Evolutionary conservation across 2,888 invertebrate genomes (phyloP).

Genomic region (Cheilosia pagana): DNA sequence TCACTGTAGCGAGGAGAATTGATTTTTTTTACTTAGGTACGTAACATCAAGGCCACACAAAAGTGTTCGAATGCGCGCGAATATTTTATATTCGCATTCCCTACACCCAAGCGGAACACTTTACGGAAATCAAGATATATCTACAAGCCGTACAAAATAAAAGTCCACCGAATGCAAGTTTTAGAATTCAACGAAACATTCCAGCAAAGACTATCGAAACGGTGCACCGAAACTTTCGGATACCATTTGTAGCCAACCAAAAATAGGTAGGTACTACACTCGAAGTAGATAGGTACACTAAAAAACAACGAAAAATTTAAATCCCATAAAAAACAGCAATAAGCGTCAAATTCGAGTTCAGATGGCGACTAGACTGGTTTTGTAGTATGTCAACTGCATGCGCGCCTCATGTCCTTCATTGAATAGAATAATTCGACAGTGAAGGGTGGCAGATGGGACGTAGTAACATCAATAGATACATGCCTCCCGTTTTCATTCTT

Average conservation of each 20-base stretch:
- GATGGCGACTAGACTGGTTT: conserved; percentile 75
- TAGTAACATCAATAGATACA: conserved; percentile 70
- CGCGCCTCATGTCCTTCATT: conserved; percentile 75
- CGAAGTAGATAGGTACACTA: not conserved
- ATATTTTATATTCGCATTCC: conserved; percentile 53
- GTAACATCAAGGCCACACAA: conserved; percentile 53
- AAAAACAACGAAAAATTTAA: conserved; percentile 59
- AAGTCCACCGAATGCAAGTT: conserved; percentile 53
- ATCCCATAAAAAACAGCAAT: conserved; percentile 74
- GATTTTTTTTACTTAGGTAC: conserved; percentile 36
- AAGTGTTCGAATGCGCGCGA: conserved; percentile 58
- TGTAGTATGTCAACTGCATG: conserved; percentile 75
- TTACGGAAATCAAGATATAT: conserved; percentile 14
- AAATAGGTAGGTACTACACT: conserved; percentile 46
- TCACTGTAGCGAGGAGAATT: conserved; percentile 47
- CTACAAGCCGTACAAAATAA: conserved; percentile 34
- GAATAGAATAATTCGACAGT: conserved; percentile 68
- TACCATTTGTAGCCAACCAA: conserved; percentile 66
- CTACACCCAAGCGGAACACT: conserved; percentile 29
- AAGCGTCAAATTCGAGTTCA: conserved; percentile 75
- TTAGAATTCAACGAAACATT: conserved; percentile 57
- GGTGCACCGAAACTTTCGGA: conserved; percentile 48
- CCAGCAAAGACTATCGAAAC: conserved; percentile 42
- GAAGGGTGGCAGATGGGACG: conserved; percentile 74
- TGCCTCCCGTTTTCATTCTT: conserved; percentile 61